A percentile compares a stretch with the other conserved stretches of the same genome.
These are phyloP conservation scores for Teinopalpus imperialis DNA, from an alignment of 2,888 invertebrate genomes.

Conservation along the genomic window DNA sequence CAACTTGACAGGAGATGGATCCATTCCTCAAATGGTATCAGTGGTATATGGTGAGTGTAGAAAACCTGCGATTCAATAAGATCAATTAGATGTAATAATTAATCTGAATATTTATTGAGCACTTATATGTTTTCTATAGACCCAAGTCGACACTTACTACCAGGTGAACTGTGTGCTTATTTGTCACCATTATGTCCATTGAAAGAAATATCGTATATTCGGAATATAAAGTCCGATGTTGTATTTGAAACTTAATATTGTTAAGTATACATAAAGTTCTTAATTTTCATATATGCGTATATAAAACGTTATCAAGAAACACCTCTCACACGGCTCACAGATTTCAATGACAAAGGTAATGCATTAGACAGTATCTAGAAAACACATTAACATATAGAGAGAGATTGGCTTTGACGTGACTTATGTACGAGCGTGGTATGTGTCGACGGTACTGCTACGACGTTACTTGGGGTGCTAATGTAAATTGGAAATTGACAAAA, in stretches of 20 bases:
- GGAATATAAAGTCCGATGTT: too few species aligned
- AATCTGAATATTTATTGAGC: too few species aligned
- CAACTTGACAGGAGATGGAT: too few species aligned
- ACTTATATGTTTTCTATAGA: too few species aligned
- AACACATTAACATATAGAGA: slow-evolving; percentile 25
- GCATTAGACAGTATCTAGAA: slow-evolving; percentile 27
- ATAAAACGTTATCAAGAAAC: slow-evolving; percentile 15
- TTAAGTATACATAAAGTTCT: slow-evolving; percentile 6
- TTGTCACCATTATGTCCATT: too few species aligned
- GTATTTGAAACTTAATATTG: not conserved
- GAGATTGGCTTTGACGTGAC: slow-evolving; percentile 26
- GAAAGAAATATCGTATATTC: too few species aligned
- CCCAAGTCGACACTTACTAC: too few species aligned
- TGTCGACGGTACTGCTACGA: not conserved
- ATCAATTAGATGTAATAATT: too few species aligned
- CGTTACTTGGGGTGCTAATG: slow-evolving; percentile 18
- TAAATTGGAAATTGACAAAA: slow-evolving; percentile 11
- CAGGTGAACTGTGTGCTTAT: too few species aligned
- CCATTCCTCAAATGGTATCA: too few species aligned
- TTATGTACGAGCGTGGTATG: slow-evolving; percentile 19
- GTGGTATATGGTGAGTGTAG: too few species aligned
- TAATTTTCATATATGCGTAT: slow-evolving; percentile 1
- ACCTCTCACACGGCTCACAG: slow-evolving; percentile 17
- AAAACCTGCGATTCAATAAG: too few species aligned
- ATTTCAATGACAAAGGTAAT: slow-evolving; percentile 27